Percentiles rank a stretch among this genome's conserved stretches.
phyloP scores from a whole-genome alignment of 1,140 invertebrate genomes.

The Lasioglossum baleicum region DNA sequence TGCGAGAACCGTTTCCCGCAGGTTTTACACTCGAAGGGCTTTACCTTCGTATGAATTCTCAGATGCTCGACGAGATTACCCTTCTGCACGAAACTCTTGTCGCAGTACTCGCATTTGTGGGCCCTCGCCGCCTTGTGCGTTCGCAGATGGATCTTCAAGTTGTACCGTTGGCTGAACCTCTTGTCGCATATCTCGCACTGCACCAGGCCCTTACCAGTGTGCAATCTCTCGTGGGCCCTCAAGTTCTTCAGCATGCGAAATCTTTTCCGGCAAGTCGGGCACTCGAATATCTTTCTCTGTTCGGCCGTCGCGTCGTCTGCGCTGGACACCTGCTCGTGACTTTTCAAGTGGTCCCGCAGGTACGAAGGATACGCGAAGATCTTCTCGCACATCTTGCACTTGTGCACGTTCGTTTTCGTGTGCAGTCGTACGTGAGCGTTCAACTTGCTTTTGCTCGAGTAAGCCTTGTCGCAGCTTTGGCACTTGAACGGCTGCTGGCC shows the following conservation, averaged over 20 bases:
- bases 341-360: slow-evolving; percentile 73
- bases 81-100: slow-evolving; percentile 78
- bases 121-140: slow-evolving; percentile 72
- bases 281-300: slow-evolving; percentile 65
- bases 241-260: slow-evolving; percentile 74
- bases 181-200: slow-evolving; percentile 79
- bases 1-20: slow-evolving; percentile 78
- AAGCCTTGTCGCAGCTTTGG: slow-evolving; percentile 71
- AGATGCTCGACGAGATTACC: slow-evolving; percentile 80
- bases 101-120: slow-evolving; percentile 80
- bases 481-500: slow-evolving; percentile 74
- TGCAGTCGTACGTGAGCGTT: slow-evolving; percentile 76
- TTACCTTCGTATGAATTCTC: slow-evolving; percentile 80
- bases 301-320: neutral
- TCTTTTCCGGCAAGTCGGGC: slow-evolving; percentile 69
- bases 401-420: slow-evolving; percentile 72
- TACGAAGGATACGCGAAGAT: slow-evolving; percentile 77
- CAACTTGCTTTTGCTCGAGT: slow-evolving; percentile 75
- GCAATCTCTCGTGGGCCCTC: slow-evolving; percentile 71
- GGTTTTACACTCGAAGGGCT: slow-evolving; percentile 79
- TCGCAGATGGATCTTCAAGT: slow-evolving; percentile 74
- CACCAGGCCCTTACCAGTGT: slow-evolving; percentile 72
- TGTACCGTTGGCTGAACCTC: slow-evolving; percentile 73
- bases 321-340: slow-evolving; percentile 62
- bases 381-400: slow-evolving; percentile 76